Base-by-base conservation (phyloP, 23 tunicate genomes). In the Ciona savignyi region DNA sequence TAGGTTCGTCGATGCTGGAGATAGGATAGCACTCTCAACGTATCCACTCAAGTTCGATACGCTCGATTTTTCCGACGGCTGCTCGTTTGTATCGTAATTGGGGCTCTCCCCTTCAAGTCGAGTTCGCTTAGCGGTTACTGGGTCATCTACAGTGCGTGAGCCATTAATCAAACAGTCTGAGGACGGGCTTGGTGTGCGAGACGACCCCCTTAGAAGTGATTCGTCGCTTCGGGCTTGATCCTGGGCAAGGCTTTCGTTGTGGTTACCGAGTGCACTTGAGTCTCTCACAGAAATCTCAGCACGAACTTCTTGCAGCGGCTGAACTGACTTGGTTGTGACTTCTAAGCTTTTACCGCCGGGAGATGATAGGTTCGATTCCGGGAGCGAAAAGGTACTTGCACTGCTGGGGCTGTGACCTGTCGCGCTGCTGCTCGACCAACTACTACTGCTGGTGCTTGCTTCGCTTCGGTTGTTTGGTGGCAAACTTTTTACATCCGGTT, bases 361-460 rank as follows among this genome's bases (percentile, higher is more conserved):
- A 6, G 73, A 6, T 49, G 73, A 2, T 20, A 31, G 73, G 29
- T 29, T 69, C 3, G 26, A 23, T 31, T 69, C 78, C 19, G 85
- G 64, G 24, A 71, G 25, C 31, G 84, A 79, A 30, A 77, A 81
- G 26, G 70, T 64, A 32, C 80, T 82, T 28, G 56, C 74, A 30
- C 85, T 81, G 32, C 80, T 82, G 23, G 87, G 75, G 32, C 87
- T 82, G 75, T 74, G 74, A 33, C 67, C 87, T 0, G 80, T 67
- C 27, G 77, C 28, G 51, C 76, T 72, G 76, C 62, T 72, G 76
- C 61, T 51, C 33, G 76, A 72, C 66, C 66, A 74, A 72, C 78
- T 81, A 21, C 80, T 74, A 42, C 80, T 74, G 25, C 80, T 82
- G 64, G 31, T 33, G 70, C 83, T 79, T 56, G 34, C 83, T 21